phyloP scores from a whole-genome alignment of 2,113 vertebrate genomes.

The Gorsachius goisagi region DNA sequence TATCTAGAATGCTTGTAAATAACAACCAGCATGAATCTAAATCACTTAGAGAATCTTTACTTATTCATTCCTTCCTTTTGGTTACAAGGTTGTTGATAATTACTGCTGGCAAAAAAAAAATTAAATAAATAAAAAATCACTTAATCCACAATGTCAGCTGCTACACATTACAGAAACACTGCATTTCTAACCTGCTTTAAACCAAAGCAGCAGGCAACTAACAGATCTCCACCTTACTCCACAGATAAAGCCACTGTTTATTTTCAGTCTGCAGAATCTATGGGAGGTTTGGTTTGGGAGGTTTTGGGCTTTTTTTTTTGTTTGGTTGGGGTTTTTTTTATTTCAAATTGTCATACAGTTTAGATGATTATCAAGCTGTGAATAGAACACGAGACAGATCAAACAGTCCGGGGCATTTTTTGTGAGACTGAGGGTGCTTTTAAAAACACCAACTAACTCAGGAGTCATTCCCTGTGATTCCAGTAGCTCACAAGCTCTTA shows the following conservation, averaged over 20 bases:
- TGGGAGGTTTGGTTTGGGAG: not conserved
- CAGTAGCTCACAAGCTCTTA: not conserved
- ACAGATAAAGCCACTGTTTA: not conserved
- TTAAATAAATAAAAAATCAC: not conserved
- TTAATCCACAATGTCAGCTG: not conserved
- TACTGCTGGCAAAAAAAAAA: not conserved
- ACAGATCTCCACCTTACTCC: not conserved
- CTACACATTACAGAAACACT: not conserved
- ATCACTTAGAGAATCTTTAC: not conserved
- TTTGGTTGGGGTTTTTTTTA: not conserved
- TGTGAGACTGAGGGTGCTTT: not conserved
- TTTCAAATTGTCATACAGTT: not conserved
- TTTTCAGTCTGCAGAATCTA: not conserved
- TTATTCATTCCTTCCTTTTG: not conserved
- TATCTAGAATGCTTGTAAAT: not conserved
- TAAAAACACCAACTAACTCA: not conserved
- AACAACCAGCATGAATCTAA: not conserved
- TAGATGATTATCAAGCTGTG: not conserved
- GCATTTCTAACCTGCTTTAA: not conserved
- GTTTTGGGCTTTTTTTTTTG: not conserved
- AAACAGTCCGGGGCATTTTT: not conserved
- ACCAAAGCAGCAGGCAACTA: not conserved
- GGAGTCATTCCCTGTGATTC: not conserved
- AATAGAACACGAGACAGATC: not conserved
- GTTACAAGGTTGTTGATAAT: not conserved